Evolutionary conservation across 1,140 invertebrate genomes (phyloP).

Genomic region (Eufriesea mexicana): DNA sequence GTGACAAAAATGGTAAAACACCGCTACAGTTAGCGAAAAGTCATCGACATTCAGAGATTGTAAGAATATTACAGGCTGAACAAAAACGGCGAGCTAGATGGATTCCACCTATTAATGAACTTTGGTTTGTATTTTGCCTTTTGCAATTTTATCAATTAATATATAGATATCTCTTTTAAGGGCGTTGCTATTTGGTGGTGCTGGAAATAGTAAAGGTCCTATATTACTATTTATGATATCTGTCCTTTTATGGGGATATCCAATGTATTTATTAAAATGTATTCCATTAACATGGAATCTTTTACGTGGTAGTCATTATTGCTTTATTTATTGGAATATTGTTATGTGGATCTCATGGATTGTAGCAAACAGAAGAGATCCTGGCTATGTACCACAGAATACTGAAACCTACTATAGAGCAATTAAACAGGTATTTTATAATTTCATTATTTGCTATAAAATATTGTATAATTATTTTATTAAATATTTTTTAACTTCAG

Average conservation of each 20-base stretch:
- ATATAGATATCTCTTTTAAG: constrained; percentile 71
- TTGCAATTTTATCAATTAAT: neutral
- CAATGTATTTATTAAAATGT: constrained; percentile 95
- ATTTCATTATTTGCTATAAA: neutral
- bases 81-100: constrained; percentile 91
- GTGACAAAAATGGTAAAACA: constrained; percentile 95
- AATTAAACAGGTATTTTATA: constrained; percentile 87
- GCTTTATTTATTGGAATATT: constrained; percentile 94
- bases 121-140: constrained; percentile 85
- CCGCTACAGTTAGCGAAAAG: constrained; percentile 93
- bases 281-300: constrained; percentile 96
- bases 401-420: constrained; percentile 94
- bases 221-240: constrained; percentile 92
- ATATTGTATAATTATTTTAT: neutral
- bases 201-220: constrained; percentile 94
- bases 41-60: constrained; percentile 92
- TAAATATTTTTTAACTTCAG: constrained; percentile 68
- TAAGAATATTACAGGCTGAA: constrained; percentile 90
- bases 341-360: constrained; percentile 96
- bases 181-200: constrained; percentile 93
- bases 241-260: constrained; percentile 94
- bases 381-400: constrained; percentile 93
- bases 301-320: constrained; percentile 91
- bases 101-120: constrained; percentile 92
- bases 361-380: constrained; percentile 93